Evolutionary conservation across 2,888 invertebrate species (phyloP).

Genomic region (Ochropleura plecta): DNA sequence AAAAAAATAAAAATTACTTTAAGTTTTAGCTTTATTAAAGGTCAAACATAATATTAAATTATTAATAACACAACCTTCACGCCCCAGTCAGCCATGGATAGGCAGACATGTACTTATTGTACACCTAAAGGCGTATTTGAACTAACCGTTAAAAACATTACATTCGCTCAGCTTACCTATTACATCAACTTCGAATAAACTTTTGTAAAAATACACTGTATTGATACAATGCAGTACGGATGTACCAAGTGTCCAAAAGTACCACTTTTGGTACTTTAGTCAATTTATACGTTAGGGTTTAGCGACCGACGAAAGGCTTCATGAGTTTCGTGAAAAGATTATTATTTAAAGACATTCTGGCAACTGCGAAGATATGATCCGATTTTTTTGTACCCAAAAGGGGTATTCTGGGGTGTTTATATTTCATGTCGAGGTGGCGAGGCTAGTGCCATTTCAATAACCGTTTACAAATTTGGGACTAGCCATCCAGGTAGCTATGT

Average conservation of each 20-base stretch:
- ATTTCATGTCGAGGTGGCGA: too few species aligned
- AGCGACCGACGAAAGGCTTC: conserved; percentile 37
- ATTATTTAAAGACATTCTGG: not conserved
- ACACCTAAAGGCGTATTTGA: conserved; percentile 21
- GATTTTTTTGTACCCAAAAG: not conserved
- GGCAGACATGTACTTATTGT: conserved; percentile 27
- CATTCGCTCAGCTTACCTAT: conserved; percentile 45
- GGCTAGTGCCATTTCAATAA: conserved; percentile 1
- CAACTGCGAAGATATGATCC: conserved; percentile 37
- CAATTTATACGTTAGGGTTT: conserved; percentile 66
- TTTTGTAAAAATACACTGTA: conserved; percentile 56
- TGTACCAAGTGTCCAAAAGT: conserved; percentile 55
- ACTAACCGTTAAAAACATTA: conserved; percentile 59
- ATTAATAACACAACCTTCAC: conserved; percentile 60
- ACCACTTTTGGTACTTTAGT: conserved; percentile 59
- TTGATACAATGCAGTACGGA: conserved; percentile 60
- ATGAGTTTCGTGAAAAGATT: conserved; percentile 23
- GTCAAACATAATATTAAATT: conserved; percentile 65
- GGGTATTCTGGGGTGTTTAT: not conserved
- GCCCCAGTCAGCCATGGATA: conserved; percentile 13
- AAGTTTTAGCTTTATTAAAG: conserved; percentile 57
- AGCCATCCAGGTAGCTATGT: too few species aligned
- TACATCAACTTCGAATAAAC: conserved; percentile 66
- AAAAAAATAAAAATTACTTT: conserved; percentile 51
- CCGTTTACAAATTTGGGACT: too few species aligned